Base-by-base conservation (phyloP, 2,797 vertebrate genomes). In the Coracias cyanogaster region DNA sequence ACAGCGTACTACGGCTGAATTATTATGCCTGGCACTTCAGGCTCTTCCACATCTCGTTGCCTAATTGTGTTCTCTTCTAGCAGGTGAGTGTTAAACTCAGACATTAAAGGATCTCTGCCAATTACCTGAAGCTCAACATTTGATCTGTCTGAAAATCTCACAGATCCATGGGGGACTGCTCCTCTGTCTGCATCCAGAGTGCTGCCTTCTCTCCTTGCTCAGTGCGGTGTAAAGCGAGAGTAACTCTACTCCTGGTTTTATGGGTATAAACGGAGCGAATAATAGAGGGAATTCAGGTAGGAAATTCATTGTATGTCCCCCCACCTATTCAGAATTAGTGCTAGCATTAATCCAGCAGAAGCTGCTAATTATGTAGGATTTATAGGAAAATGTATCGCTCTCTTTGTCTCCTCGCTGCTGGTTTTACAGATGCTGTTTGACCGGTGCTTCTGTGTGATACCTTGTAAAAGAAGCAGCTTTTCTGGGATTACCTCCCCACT, bases 21-120 rank as follows among this genome's bases (percentile, higher is more conserved):
- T 96, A 97, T 96, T 96, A 96, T 94, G 95, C 82, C 86, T 94
- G 95, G 91, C 94, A 95, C 90, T 96, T 96, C 94, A 96, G 92
- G 81, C 86, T 92, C 92, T 96, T 97, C 86, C 86, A 94, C 94
- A 92, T 96, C 95, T 94, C 95, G 80, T 96, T 96, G 93, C 95
- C 83, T 96, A 96, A 97, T 96, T 93, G 92, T 82, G 81, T 96
- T 97, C 94, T 94, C 88, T 92, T 97, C 96, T 93, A 87, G 94
- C 82, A 94, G 94, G 86, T 96, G 87, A 96, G 89, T 96, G 91
- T 97, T 97, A 96, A 97, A 96, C 93, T 95, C 95, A 96, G 94
- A 97, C 97, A 95, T 97, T 97, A 97, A 97, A 97, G 86, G 92
- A 94, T 91, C 92, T 94, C 93, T 94, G 96, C 93, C 96, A 96